phyloP scores from a whole-genome alignment of 2,797 vertebrate genomes.

The Lepidocolaptes lacrymiger region DNA sequence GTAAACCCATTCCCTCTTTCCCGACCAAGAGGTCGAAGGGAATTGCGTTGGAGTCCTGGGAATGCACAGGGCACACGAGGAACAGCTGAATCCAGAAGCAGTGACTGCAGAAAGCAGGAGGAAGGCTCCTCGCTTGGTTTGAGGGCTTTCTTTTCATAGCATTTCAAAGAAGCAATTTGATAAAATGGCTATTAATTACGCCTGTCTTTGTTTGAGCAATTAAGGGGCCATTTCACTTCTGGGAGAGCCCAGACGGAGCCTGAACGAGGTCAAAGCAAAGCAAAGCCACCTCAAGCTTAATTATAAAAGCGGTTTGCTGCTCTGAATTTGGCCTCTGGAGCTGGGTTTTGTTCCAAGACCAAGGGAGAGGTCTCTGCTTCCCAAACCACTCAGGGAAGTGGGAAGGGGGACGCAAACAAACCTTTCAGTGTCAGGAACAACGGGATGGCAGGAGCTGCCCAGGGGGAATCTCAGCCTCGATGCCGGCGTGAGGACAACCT shows the following conservation, averaged over 20 bases:
- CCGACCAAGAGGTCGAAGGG: neutral
- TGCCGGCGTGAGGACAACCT: neutral
- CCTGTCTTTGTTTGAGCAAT: conserved; percentile 40
- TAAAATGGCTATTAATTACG: conserved; percentile 42
- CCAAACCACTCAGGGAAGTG: neutral
- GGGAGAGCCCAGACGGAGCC: neutral
- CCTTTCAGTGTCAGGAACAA: neutral
- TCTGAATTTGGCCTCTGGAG: conserved; percentile 56
- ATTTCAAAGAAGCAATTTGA: neutral
- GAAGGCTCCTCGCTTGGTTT: neutral
- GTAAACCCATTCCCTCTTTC: neutral
- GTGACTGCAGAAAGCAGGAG: neutral
- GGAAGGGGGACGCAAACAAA: neutral
- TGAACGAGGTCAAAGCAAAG: conserved; percentile 65
- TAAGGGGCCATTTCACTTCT: neutral
- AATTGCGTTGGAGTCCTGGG: rapidly evolving
- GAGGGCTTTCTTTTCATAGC: neutral
- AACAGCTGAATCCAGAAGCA: neutral
- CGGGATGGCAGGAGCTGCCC: neutral
- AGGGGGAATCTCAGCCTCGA: neutral
- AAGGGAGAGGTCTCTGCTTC: conserved; percentile 21
- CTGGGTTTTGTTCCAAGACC: conserved; percentile 31
- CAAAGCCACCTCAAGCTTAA: conserved; percentile 63
- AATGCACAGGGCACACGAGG: neutral
- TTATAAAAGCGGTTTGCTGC: conserved; percentile 37